Conservation (phyloP, 1,140 invertebrate species). For the Hycleus phaleratus region DNA sequence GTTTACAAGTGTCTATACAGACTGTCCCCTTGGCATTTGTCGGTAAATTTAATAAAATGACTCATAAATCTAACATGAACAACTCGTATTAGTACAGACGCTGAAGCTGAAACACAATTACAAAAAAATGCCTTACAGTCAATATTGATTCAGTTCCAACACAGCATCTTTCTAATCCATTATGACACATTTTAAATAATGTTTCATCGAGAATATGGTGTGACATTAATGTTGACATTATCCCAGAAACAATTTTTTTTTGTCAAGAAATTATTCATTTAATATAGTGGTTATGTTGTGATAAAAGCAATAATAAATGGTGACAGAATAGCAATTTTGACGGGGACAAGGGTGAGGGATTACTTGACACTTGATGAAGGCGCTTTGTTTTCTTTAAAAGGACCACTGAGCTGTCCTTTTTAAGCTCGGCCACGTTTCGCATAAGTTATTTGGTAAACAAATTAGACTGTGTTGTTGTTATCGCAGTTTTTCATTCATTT, state of each 20-base stretch:
- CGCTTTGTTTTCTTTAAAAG: conserved; percentile 15
- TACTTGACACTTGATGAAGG: conserved; percentile 6
- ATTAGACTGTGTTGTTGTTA: conserved; percentile 17
- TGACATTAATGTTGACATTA: conserved; percentile 1
- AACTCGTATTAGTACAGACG: too few relatives aligned
- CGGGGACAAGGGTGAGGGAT: conserved; percentile 6
- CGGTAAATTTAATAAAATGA: too few relatives aligned
- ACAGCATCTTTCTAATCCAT: neutral
- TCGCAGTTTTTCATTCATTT: conserved; percentile 14
- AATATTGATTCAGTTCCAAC: too few relatives aligned
- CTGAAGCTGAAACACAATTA: too few relatives aligned
- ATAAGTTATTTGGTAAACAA: conserved; percentile 22
- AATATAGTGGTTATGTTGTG: conserved; percentile 9
- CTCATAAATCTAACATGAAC: too few relatives aligned
- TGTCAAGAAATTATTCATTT: conserved; percentile 10
- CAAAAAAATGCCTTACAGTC: too few relatives aligned
- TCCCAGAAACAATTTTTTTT: neutral
- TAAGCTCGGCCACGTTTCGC: conserved; percentile 16
- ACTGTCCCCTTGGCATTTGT: too few relatives aligned
- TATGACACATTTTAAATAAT: conserved; percentile 5
- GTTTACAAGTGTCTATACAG: too few relatives aligned
- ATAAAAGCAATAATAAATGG: conserved; percentile 13
- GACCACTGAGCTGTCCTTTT: conserved; percentile 15
- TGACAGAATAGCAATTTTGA: conserved; percentile 3
- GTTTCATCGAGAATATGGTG: neutral